Evolutionary conservation across 2,797 vertebrate species (phyloP), one percentile per base, ranked within the genome.

Genomic region (Amazona finschi): DNA sequence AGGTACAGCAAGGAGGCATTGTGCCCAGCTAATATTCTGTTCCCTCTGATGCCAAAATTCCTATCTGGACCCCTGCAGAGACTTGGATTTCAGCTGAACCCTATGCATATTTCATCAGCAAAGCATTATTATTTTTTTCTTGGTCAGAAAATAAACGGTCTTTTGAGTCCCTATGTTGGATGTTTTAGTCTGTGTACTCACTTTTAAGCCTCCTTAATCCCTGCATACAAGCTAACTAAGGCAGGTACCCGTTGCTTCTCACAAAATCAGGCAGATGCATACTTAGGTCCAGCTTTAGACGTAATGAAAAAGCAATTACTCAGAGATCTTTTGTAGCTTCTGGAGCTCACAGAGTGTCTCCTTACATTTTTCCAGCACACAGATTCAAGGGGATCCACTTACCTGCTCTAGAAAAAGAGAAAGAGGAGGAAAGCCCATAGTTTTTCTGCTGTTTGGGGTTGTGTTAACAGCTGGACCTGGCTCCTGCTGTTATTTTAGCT

Each of bases 121-220:
- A 55, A 92, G 90, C 84, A 60, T 92, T 84, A 78, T 91, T 95
- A 80, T 92, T 96, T 90, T 89, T 89, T 89, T 90, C 91, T 74
- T 94, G 88, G 89, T 89, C 83, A 89, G 74, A 95, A 97, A 95
- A 89, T 82, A 65, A 89, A 91, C 57, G 60, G 62, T 52, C 76
- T 87, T 92, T 93, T 93, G 83, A 86, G 77, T 87, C 86, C 79
- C 60, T 79, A 28, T 87, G 10, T 58, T 27, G 70, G 79, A 33
- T 19, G 67, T 62, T 91, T 94, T 95, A 93, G 85, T 74, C 52
- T 86, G 64, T 64, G 65, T 72, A 53, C n/a, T 95, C 8, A 1
- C 36, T 43, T 87, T 87, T 64, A 92, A 90, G 86, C 87, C 38
- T 82, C 38, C 38, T 25, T 89, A 49, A 93, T 93, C 73, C 41